Evolutionary conservation across 1,140 invertebrate species (phyloP).

Genomic region (Bombus superbus): DNA sequence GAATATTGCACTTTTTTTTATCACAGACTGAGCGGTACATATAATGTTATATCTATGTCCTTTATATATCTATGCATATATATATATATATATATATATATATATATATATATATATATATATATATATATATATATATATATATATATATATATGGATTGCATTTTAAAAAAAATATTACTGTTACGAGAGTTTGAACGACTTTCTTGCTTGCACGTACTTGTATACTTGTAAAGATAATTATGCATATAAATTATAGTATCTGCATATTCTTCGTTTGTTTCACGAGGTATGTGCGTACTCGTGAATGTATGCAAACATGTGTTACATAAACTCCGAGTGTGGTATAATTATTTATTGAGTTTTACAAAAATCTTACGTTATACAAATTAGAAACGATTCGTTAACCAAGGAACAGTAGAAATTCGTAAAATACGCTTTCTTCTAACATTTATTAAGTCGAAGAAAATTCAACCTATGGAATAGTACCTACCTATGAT

Average conservation of each 20-base stretch:
- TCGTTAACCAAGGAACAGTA: neutral
- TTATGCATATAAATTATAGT: neutral
- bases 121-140: neutral
- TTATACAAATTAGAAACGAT: neutral
- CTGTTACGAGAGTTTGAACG: neutral
- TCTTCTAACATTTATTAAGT: neutral
- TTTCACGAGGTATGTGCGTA: neutral
- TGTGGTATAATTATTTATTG: neutral
- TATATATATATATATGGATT: neutral
- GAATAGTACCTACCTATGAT: neutral
- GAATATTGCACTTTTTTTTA: constrained; percentile 47
- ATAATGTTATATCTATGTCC: constrained; percentile 27
- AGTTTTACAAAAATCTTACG: constrained; percentile 34
- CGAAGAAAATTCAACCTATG: neutral
- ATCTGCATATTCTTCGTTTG: neutral
- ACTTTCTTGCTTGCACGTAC: neutral
- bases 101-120: neutral
- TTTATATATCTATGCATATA: neutral
- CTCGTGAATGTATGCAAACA: neutral
- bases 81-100: neutral
- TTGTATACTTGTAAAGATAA: neutral
- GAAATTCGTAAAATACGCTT: neutral
- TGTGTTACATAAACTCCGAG: constrained; percentile 1
- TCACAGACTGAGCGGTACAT: constrained; percentile 56
- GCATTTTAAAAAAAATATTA: constrained; percentile 13